phyloP scores from a whole-genome alignment of 1,140 invertebrate genomes.

The Plutomurus gul region DNA sequence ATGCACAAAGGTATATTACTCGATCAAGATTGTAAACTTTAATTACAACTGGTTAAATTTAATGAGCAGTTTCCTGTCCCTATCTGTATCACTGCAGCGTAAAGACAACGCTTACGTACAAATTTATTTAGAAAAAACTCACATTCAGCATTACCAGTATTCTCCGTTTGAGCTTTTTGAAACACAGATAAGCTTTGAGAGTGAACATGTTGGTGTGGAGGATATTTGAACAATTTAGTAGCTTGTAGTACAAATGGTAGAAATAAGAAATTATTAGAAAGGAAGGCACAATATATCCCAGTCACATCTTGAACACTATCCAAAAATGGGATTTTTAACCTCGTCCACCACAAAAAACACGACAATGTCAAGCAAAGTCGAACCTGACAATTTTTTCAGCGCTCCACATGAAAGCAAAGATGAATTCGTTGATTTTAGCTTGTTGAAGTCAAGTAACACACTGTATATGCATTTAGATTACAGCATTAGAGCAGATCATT shows the following conservation, averaged over 20 bases:
- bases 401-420: neutral
- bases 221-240: too few relatives aligned
- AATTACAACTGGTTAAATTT: neutral
- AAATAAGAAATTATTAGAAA: neutral
- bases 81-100: too few relatives aligned
- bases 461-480: constrained; percentile 8
- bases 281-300: neutral
- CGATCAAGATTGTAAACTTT: neutral
- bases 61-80: neutral
- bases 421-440: neutral
- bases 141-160: neutral
- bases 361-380: constrained; percentile 6
- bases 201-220: neutral
- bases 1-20: neutral
- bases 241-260: too few relatives aligned
- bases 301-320: neutral
- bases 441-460: neutral
- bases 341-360: neutral
- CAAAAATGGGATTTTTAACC: constrained; percentile 17
- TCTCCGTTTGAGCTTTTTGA: neutral
- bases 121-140: neutral
- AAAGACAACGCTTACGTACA: too few relatives aligned
- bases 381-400: neutral
- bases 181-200: neutral
- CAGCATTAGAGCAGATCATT: neutral